Conservation (phyloP, 2,888 invertebrate species). For the Heliothis peltigera region DNA sequence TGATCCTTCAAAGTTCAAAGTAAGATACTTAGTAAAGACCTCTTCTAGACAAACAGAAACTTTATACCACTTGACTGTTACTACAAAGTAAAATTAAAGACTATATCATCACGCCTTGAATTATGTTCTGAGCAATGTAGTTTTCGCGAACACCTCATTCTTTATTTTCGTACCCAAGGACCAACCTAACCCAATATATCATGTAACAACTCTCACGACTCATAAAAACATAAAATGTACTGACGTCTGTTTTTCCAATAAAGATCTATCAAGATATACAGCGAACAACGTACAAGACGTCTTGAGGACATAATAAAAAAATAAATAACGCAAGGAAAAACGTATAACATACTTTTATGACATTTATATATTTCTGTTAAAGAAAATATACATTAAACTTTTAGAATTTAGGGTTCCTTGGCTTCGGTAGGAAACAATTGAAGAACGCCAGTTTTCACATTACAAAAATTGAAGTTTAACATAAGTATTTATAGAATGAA, state of each 20-base stretch:
- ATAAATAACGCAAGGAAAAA: slow-evolving; percentile 46
- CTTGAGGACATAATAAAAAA: slow-evolving; percentile 59
- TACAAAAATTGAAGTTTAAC: too few relatives aligned
- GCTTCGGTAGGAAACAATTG: not conserved
- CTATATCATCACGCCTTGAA: not conserved
- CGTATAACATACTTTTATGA: slow-evolving; percentile 65
- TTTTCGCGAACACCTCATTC: not conserved
- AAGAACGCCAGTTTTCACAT: too few relatives aligned
- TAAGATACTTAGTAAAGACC: not conserved
- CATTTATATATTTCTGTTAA: slow-evolving; percentile 69
- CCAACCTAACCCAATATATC: not conserved
- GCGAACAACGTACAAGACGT: slow-evolving; percentile 21
- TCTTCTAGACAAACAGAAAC: not conserved
- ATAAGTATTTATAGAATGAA: too few relatives aligned
- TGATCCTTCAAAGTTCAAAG: not conserved
- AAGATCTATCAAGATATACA: slow-evolving; percentile 22
- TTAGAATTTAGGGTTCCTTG: slow-evolving; percentile 62
- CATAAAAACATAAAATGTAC: not conserved
- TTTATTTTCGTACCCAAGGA: not conserved
- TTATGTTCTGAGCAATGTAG: not conserved
- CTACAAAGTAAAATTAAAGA: not conserved
- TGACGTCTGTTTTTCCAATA: slow-evolving; percentile 27
- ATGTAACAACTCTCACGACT: not conserved
- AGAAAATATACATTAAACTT: slow-evolving; percentile 66
- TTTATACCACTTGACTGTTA: too few relatives aligned